Evolutionary conservation across 2,113 vertebrate genomes (phyloP), one percentile per base, ranked within the genome.

Genomic region (Melanerpes aurifrons): DNA sequence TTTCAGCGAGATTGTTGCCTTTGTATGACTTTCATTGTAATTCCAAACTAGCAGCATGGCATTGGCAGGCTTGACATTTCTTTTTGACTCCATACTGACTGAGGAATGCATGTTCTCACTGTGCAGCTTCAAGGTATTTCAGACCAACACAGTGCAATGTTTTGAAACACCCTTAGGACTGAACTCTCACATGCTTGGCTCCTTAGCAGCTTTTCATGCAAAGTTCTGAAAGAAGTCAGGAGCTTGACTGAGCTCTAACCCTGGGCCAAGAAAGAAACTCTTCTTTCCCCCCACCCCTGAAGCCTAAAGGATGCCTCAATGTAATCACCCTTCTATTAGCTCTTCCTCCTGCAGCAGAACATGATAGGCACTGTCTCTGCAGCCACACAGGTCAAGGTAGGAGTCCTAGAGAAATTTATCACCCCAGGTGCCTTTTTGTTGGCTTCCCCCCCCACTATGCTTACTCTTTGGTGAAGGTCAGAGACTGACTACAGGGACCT

Each of bases 1-100:
- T 97, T 95, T 45, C 83, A 88, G 92, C 95, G 94, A 96, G 93
- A 89, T 94, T 90, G 70, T 93, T 95, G 88, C 81, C 71, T 96
- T 88, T 92, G 71, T 92, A 93, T 96, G 92, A 96, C 95, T 96
- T 93, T 95, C 74, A 10, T 88, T 95, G 86, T 96, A 59, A 71
- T 69, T 92, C 62, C 82, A 61, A 87, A 73, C 15, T 32, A 91
- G 67, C 53, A 82, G 89, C 72, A 81, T 93, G 93, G 75, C 32
- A 5, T 90, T 91, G 84, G 80, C 69, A 93, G 70, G n/a, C 68
- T 85, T 95, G 80, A 79, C 75, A 6, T 64, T 57, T 40, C 28
- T 82, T 96, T 95, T 86, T 68, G 35, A 8, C 22, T 69, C 64
- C 54, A 13, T 91, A 16, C 69, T 94, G 86, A 67, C 76, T 90